Evolutionary conservation across 2,113 vertebrate genomes (phyloP).

Genomic region (Myotis lucifugus): DNA sequence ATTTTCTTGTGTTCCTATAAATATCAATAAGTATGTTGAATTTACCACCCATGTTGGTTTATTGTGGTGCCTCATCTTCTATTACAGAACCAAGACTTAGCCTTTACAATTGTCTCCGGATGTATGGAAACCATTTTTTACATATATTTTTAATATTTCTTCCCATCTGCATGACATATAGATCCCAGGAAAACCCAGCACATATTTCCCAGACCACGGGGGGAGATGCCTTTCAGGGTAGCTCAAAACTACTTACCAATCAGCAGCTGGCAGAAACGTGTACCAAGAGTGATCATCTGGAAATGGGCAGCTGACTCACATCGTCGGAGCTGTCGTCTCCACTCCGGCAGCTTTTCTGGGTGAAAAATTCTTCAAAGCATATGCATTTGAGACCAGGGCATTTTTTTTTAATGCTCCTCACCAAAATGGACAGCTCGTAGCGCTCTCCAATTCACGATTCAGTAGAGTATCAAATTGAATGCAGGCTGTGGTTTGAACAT

Average conservation of each 20-base stretch:
- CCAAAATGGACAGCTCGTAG: background rate
- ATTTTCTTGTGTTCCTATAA: background rate
- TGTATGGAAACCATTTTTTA: conserved; percentile 53
- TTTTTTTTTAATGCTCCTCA: conserved; percentile 29
- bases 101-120: conserved; percentile 45
- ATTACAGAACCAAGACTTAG: conserved; percentile 14
- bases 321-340: conserved; percentile 50
- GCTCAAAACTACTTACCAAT: conserved; percentile 52
- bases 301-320: background rate
- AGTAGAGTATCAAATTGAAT: background rate
- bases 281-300: conserved; percentile 53
- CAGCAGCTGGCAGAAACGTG: conserved; percentile 67
- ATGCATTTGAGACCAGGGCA: background rate
- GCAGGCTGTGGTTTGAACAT: background rate
- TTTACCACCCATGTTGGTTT: conserved; percentile 2
- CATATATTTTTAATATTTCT: conserved; percentile 41
- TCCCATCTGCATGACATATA: conserved; percentile 63
- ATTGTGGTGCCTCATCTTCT: conserved; percentile 34
- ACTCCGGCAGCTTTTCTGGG: conserved; percentile 55
- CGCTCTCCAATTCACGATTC: background rate
- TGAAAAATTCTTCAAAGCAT: conserved; percentile 70
- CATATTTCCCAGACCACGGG: conserved; percentile 47
- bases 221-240: conserved; percentile 58
- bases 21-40: conserved; percentile 20
- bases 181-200: conserved; percentile 30